Percentiles rank a stretch among this genome's conserved stretches.
Conservation (phyloP, 1,140 invertebrate genomes). For the Hormaphis cornu region DNA sequence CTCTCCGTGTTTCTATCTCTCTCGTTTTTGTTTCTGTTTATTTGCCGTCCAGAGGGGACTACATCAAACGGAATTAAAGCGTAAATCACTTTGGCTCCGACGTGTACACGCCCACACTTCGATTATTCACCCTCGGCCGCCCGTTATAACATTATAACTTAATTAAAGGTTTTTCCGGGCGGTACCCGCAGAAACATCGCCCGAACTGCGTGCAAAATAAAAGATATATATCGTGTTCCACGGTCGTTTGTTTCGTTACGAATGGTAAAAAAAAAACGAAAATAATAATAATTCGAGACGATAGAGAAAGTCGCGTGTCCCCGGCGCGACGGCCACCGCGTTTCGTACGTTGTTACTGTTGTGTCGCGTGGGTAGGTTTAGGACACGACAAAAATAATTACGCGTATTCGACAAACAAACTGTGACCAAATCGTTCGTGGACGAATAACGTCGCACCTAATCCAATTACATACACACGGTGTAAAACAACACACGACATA, state of each 20-base stretch:
- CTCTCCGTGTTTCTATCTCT: not conserved
- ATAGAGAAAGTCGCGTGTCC: not conserved
- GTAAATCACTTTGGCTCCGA: constrained; percentile 20
- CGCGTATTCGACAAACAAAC: not conserved
- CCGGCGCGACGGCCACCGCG: not conserved
- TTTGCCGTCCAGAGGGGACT: not conserved
- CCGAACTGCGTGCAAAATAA: not conserved
- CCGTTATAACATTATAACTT: constrained; percentile 18
- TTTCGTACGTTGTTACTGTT: not conserved
- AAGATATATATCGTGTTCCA: not conserved
- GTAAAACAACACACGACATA: not conserved
- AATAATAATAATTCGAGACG: not conserved
- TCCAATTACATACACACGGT: not conserved
- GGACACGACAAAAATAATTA: not conserved
- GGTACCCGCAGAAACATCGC: not conserved
- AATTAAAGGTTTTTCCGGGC: constrained; percentile 8
- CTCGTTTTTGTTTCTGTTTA: not conserved
- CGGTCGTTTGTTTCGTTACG: not conserved
- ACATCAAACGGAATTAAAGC: constrained; percentile 14
- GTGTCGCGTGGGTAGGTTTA: not conserved
- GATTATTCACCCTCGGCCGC: not conserved
- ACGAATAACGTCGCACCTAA: not conserved
- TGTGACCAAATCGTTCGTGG: not conserved
- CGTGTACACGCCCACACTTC: constrained; percentile 11
- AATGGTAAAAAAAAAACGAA: no score